A percentile compares a stretch with the other conserved stretches of the same genome.
Conservation (phyloP, 2,888 invertebrate genomes). For the Noctua janthina region DNA sequence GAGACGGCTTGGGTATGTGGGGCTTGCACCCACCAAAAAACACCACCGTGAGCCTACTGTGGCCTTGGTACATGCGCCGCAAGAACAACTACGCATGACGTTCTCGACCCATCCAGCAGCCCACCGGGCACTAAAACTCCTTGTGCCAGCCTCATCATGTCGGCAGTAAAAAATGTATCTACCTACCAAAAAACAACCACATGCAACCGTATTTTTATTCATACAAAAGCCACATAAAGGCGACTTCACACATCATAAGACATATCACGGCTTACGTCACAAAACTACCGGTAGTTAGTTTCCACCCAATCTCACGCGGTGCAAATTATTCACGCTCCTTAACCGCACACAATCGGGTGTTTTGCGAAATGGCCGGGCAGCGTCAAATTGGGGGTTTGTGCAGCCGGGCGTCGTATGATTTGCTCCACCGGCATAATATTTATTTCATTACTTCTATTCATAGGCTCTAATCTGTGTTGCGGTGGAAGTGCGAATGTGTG, state of each 20-base stretch:
- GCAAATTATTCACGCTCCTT: slow-evolving; percentile 82
- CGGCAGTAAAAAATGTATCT: neutral
- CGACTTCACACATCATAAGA: slow-evolving; percentile 57
- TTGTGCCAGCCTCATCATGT: too few relatives aligned
- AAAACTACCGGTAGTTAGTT: slow-evolving; percentile 80
- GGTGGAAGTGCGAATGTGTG: slow-evolving; percentile 63
- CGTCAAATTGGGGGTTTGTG: slow-evolving; percentile 85
- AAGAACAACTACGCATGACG: too few relatives aligned
- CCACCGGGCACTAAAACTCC: too few relatives aligned
- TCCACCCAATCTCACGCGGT: slow-evolving; percentile 84
- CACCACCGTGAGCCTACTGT: too few relatives aligned
- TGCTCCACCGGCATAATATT: slow-evolving; percentile 90
- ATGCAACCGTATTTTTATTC: neutral
- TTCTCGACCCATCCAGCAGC: too few relatives aligned
- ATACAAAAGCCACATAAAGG: slow-evolving; percentile 31
- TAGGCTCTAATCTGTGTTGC: slow-evolving; percentile 87
- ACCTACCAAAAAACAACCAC: neutral
- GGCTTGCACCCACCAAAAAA: too few relatives aligned
- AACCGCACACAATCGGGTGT: slow-evolving; percentile 83
- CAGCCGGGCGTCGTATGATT: slow-evolving; percentile 85
- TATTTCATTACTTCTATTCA: slow-evolving; percentile 91
- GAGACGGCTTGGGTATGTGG: too few relatives aligned
- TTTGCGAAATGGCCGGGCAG: slow-evolving; percentile 85
- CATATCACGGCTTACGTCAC: slow-evolving; percentile 37
- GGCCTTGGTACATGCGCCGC: too few relatives aligned